These are phyloP conservation scores for Amazona ochrocephala DNA, from an alignment of 2,797 vertebrate genomes.

Conservation along the genomic window DNA sequence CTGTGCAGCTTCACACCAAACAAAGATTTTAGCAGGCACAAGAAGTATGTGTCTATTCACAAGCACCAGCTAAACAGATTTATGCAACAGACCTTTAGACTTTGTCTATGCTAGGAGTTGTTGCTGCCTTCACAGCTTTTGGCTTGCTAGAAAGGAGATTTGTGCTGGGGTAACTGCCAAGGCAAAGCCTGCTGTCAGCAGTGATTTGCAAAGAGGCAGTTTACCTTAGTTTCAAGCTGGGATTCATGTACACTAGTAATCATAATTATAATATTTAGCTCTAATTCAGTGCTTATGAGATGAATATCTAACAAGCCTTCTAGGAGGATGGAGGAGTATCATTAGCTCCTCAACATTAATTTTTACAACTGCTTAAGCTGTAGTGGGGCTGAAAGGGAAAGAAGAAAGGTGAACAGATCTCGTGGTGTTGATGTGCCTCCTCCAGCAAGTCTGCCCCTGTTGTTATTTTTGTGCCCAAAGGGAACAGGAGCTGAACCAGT, in stretches of 20 bases:
- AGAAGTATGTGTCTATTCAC: background rate
- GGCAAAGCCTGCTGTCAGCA: conserved; percentile 22
- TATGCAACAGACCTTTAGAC: background rate
- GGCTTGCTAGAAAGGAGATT: background rate
- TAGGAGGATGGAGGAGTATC: background rate
- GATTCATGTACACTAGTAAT: background rate
- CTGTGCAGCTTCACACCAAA: background rate
- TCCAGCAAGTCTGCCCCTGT: background rate
- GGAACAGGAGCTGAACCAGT: background rate
- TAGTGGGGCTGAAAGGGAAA: background rate
- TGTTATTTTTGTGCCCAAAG: background rate
- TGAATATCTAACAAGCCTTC: background rate
- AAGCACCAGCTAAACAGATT: background rate
- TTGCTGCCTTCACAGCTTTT: conserved; percentile 9
- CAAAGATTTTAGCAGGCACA: background rate
- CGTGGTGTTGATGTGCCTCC: background rate
- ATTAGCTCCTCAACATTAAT: background rate
- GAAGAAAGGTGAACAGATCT: background rate
- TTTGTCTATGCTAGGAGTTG: background rate
- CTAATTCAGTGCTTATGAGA: background rate
- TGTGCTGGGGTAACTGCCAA: background rate
- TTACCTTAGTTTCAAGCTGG: conserved; percentile 35
- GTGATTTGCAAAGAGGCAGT: conserved; percentile 32
- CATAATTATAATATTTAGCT: conserved; percentile 40
- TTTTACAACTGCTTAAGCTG: background rate